Conservation (phyloP, 2,113 vertebrate genomes). For the Pan troglodytes region DNA sequence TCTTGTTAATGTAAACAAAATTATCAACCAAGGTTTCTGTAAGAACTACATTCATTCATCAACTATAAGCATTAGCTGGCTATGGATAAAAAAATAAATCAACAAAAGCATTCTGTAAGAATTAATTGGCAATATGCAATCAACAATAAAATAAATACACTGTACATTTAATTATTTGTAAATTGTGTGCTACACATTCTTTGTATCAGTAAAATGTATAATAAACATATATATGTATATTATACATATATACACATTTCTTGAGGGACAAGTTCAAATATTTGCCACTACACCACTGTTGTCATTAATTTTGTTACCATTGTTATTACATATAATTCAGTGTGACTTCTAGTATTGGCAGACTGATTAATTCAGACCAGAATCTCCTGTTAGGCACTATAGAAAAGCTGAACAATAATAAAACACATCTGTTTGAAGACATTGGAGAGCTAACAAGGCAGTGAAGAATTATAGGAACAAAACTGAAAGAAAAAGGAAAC, state of each 20-base stretch:
- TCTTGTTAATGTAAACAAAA: conserved; percentile 6
- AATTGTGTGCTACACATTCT: neutral
- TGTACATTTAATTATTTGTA: neutral
- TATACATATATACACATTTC: neutral
- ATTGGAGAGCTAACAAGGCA: neutral
- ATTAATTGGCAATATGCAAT: neutral
- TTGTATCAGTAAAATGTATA: neutral
- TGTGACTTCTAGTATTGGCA: neutral
- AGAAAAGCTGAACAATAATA: neutral
- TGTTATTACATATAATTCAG: neutral
- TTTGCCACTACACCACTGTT: neutral
- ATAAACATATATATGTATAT: neutral
- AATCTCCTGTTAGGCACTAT: neutral
- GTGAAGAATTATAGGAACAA: neutral
- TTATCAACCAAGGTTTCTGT: neutral
- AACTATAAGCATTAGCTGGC: neutral
- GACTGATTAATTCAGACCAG: conserved; percentile 25
- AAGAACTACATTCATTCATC: neutral
- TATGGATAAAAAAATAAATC: neutral
- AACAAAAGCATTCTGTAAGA: neutral
- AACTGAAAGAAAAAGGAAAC: neutral
- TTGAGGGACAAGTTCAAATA: neutral
- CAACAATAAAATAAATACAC: neutral
- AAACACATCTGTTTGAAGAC: neutral
- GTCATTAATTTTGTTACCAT: neutral